Evolutionary conservation across 2,113 vertebrate species (phyloP), one percentile per base, ranked within the genome.

Genomic region (Chaetodon trifascialis): DNA sequence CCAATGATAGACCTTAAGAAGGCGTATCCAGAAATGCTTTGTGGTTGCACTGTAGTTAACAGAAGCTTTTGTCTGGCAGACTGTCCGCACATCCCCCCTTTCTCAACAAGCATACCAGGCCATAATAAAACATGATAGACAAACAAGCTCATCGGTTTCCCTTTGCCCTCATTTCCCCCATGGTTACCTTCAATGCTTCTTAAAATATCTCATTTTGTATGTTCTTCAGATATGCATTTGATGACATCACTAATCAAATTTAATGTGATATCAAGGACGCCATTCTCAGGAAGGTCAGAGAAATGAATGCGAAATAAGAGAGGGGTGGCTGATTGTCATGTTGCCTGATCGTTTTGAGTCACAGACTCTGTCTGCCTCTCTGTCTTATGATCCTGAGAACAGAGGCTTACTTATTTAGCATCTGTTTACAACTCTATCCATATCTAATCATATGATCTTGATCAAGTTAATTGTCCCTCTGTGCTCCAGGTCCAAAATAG

Each of bases 371-470:
- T n/a, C n/a, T 73, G 85, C 23, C 60, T 75, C 72, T 40, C 19
- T 86, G 84, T 91, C 90, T 89, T 84, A 79, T 93, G 92, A 91
- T 89, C 60, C 40, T 30, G 70, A 79, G 85, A 92, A 86, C 86
- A 93, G 73, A 82, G 21, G 54, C 64, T 59, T 82, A 69, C 30
- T 90, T 86, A 90, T 90, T 83, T 60, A 71, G 49, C 14, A 59
- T 72, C 67, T 92, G 67, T 86, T 88, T 82, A 80, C 47, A 72
- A 25, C 68, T 63, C n/a, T 77, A 58, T 46, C 55, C 56, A 49
- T 64, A 54, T 62, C 21, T 42, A 82, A 84, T 92, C 78, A 88
- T 79, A 80, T 79, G 84, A 89, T 88, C 62, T 49, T 79, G 38
- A 55, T 69, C 30, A 59, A 54, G 40, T 59, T 62, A 79, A 59